phyloP scores from a whole-genome alignment of 2,888 invertebrate species.

The Chrysina gloriosa region DNA sequence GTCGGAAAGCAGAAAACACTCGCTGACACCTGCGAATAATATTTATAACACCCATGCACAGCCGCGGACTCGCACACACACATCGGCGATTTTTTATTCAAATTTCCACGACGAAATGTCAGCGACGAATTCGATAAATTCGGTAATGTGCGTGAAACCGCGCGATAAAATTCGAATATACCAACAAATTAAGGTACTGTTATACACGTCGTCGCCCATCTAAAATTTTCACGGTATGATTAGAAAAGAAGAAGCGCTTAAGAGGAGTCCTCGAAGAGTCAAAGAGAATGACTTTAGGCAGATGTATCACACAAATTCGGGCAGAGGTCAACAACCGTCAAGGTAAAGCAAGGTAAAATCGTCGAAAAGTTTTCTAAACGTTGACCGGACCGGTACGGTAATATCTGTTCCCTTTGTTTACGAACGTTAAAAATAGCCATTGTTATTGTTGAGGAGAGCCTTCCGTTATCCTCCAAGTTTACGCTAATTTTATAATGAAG shows the following conservation, averaged over 20 bases:
- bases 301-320: conserved; percentile 43
- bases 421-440: not conserved
- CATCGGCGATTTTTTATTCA: not conserved
- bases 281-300: conserved; percentile 44
- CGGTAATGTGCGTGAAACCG: not conserved
- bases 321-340: conserved; percentile 45
- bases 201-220: too few relatives aligned
- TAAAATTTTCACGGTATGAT: conserved; percentile 6
- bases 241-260: not conserved
- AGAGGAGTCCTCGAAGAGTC: conserved; percentile 30
- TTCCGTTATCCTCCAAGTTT: not conserved
- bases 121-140: not conserved
- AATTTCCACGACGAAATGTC: not conserved
- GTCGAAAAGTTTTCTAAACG: conserved; percentile 17
- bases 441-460: not conserved
- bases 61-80: not conserved
- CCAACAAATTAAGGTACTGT: not conserved
- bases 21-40: too few relatives aligned
- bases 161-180: not conserved
- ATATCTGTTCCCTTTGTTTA: not conserved
- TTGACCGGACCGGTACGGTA: not conserved
- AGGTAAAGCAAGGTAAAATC: conserved; percentile 49
- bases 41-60: too few relatives aligned
- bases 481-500: too few relatives aligned
- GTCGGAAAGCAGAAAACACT: too few relatives aligned